Evolutionary conservation across 2,797 vertebrate species (phyloP).

Genomic region (Eurystomus glaucurus): DNA sequence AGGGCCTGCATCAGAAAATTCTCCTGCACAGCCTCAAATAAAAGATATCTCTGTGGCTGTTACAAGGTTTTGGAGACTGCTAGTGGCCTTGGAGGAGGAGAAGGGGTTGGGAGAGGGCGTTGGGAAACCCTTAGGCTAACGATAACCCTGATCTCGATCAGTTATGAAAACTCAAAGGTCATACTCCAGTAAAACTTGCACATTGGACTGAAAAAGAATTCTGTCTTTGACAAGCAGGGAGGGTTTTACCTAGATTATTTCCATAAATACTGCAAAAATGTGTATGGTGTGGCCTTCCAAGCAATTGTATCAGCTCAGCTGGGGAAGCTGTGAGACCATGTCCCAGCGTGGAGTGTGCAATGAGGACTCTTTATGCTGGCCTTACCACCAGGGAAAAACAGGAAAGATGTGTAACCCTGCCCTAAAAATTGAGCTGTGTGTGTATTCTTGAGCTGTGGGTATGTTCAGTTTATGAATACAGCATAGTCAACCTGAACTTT

Average conservation of each 20-base stretch:
- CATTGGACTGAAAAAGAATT: accelerated
- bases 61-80: not conserved
- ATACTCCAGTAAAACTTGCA: not conserved
- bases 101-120: not conserved
- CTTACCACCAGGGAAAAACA: not conserved
- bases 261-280: not conserved
- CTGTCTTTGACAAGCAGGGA: not conserved
- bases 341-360: not conserved
- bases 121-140: not conserved
- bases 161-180: not conserved
- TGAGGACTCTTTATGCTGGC: not conserved
- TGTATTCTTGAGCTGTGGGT: not conserved
- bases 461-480: not conserved
- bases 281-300: not conserved
- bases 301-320: not conserved
- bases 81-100: not conserved
- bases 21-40: not conserved
- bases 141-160: not conserved
- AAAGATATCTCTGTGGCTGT: not conserved
- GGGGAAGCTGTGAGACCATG: not conserved
- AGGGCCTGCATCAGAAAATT: not conserved
- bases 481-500: not conserved
- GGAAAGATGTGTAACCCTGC: not conserved
- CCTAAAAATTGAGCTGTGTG: not conserved
- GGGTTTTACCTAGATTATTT: not conserved